A percentile compares a stretch with the other conserved stretches of the same genome.
These are phyloP conservation scores for Solenopsis fugax DNA, from an alignment of 1,140 invertebrate genomes.

Conservation along the genomic window DNA sequence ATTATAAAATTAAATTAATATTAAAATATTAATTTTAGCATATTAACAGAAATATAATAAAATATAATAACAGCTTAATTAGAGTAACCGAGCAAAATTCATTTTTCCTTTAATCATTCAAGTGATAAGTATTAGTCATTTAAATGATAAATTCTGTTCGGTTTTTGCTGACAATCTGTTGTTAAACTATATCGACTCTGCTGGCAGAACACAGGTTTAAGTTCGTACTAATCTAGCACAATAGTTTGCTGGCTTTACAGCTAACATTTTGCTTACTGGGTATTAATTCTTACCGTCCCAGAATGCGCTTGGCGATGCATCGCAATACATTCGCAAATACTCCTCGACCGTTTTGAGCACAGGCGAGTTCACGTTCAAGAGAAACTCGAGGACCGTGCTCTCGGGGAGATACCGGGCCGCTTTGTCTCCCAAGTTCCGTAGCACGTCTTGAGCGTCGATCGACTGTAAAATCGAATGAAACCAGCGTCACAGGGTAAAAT, in stretches of 20 bases:
- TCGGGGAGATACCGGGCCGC: conserved; percentile 70
- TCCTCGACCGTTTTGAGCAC: conserved; percentile 67
- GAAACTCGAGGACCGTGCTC: conserved; percentile 73
- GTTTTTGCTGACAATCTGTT: background rate
- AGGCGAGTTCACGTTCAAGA: conserved; percentile 60
- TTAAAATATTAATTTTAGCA: background rate
- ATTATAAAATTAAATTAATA: too few relatives aligned
- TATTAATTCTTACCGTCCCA: conserved; percentile 76
- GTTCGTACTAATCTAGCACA: background rate
- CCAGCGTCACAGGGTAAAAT: background rate
- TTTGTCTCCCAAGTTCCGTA: conserved; percentile 25
- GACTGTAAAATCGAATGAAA: conserved; percentile 60
- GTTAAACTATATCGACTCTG: background rate
- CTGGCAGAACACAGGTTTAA: background rate
- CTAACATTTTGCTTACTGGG: background rate
- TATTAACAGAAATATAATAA: background rate
- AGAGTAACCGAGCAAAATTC: background rate
- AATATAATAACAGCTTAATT: background rate
- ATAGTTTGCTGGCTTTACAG: background rate
- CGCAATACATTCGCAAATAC: conserved; percentile 55
- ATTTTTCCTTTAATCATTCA: background rate
- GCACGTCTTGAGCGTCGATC: conserved; percentile 30
- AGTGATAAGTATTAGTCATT: background rate
- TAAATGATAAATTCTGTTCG: background rate
- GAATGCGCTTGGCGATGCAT: conserved; percentile 37